These are phyloP conservation scores for Labrus mixtus DNA, from an alignment of 2,113 vertebrate species.

Conservation along the genomic window DNA sequence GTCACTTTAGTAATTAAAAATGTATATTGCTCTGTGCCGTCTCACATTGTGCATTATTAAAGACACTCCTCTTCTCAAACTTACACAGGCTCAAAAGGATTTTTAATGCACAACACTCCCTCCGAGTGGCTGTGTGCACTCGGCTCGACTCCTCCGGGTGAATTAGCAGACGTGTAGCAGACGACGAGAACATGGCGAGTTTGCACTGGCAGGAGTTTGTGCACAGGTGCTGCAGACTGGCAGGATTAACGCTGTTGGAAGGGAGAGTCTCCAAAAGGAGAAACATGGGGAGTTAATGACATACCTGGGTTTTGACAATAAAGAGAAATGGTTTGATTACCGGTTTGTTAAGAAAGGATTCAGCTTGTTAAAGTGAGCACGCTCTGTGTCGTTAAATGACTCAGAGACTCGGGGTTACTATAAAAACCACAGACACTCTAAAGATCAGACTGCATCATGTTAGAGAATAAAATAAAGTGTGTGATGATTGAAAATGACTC, in stretches of 20 bases:
- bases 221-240: slow-evolving; percentile 64
- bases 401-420: background rate
- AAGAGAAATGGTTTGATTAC: background rate
- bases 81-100: slow-evolving; percentile 97
- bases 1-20: slow-evolving; percentile 99
- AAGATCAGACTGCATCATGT: no score
- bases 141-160: slow-evolving; percentile 91
- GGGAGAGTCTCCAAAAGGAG: background rate
- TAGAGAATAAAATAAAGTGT: no score
- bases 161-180: slow-evolving; percentile 93
- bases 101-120: slow-evolving; percentile 97
- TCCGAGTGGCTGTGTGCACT: slow-evolving; percentile 88
- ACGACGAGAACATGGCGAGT: slow-evolving; percentile 84
- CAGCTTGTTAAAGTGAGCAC: background rate
- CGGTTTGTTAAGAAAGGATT: background rate
- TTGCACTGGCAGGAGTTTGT: slow-evolving; percentile 56
- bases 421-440: background rate
- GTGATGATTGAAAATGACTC: no score
- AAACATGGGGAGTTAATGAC: background rate
- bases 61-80: slow-evolving; percentile 87
- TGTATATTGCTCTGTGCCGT: slow-evolving; percentile 97
- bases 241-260: slow-evolving; percentile 12
- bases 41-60: slow-evolving; percentile 98
- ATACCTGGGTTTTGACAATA: background rate
- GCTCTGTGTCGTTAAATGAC: background rate